Evolutionary conservation across 2,797 vertebrate genomes (phyloP).

Genomic region (Cryptoblepharus egeriae): DNA sequence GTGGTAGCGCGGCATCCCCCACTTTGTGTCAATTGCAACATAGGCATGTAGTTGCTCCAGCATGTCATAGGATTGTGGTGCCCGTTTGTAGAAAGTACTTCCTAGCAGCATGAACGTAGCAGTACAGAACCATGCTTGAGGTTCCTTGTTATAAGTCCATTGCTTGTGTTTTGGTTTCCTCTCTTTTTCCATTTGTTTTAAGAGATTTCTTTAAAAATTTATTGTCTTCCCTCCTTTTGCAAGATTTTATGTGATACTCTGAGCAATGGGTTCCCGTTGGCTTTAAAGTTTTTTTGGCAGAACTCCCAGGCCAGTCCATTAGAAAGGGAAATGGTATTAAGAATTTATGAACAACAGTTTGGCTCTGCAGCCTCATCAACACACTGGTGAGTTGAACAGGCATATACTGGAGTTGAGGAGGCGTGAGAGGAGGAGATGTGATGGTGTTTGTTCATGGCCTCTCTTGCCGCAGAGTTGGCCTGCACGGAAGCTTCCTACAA

Average conservation of each 20-base stretch:
- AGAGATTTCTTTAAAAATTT: conserved; percentile 40
- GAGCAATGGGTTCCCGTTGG: conserved; percentile 60
- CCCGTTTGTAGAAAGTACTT: not conserved
- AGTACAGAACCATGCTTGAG: not conserved
- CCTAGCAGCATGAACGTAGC: no score
- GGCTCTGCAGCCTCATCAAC: not conserved
- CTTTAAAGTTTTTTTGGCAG: conserved; percentile 12
- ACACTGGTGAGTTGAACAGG: not conserved
- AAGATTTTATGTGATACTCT: conserved; percentile 37
- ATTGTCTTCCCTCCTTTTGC: conserved; percentile 29
- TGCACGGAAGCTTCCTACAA: not conserved
- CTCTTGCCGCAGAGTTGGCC: not conserved
- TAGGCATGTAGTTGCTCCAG: no score
- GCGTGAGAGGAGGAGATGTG: not conserved
- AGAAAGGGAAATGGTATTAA: conserved; percentile 25
- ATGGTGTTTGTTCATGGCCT: not conserved
- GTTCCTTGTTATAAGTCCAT: not conserved
- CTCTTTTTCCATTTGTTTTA: conserved; percentile 30
- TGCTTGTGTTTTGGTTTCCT: conserved; percentile 10
- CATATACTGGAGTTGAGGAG: not conserved
- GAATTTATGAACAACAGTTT: conserved; percentile 18
- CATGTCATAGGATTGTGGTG: no score
- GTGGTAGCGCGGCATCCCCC: no score
- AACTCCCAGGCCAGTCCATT: conserved; percentile 33
- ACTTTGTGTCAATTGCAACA: no score